Percentiles rank a stretch among this genome's conserved stretches.
phyloP scores from a whole-genome alignment of 2,888 invertebrate species.

The Tricholauxania praeusta region DNA sequence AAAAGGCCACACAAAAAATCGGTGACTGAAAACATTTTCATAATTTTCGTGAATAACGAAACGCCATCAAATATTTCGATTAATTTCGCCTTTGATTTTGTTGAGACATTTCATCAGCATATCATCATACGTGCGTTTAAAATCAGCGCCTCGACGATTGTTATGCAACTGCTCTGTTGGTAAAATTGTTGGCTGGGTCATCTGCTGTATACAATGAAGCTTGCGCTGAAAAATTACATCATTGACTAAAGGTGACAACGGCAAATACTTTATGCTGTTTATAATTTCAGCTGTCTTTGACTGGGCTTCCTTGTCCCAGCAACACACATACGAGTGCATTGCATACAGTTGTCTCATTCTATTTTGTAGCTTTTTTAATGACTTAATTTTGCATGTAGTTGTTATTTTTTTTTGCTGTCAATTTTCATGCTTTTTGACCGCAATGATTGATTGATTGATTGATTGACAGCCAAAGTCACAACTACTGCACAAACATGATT shows the following conservation, averaged over 20 bases:
- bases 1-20: too few relatives aligned
- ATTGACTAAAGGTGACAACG: conserved; percentile 36
- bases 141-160: too few relatives aligned
- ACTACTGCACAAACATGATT: background rate
- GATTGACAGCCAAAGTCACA: conserved; percentile 47
- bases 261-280: conserved; percentile 45
- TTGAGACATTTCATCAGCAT: too few relatives aligned
- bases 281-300: conserved; percentile 37
- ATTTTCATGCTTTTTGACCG: conserved; percentile 35
- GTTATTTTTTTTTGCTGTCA: conserved; percentile 12
- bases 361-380: too few relatives aligned
- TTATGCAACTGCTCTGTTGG: too few relatives aligned
- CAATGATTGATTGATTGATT: conserved; percentile 49
- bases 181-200: too few relatives aligned
- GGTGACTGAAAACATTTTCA: too few relatives aligned
- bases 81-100: too few relatives aligned
- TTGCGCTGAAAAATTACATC: conserved; percentile 21
- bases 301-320: conserved; percentile 14
- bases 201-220: conserved; percentile 32
- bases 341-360: background rate
- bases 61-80: too few relatives aligned
- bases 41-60: too few relatives aligned
- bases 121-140: too few relatives aligned
- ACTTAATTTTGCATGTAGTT: conserved; percentile 11
- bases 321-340: background rate